Percentiles rank a stretch among this genome's conserved stretches.
These are phyloP conservation scores for Lutjanus erythropterus DNA, from an alignment of 2,113 vertebrate genomes.

Conservation along the genomic window DNA sequence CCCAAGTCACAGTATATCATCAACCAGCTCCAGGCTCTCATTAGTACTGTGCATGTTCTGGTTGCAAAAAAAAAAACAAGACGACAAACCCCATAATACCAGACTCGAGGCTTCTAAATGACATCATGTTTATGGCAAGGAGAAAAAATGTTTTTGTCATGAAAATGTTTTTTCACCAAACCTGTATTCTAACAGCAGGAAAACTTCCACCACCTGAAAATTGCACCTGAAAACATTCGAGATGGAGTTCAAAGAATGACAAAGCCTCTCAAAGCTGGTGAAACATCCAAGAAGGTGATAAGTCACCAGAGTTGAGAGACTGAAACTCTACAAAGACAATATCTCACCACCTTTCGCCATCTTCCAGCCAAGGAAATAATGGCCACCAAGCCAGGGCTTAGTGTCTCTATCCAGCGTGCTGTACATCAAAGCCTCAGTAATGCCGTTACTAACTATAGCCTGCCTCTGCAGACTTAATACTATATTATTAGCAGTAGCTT, in stretches of 20 bases:
- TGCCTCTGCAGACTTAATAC: constrained; percentile 62
- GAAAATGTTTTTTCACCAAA: not conserved
- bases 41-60: too few species aligned
- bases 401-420: constrained; percentile 15
- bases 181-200: not conserved
- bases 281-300: not conserved
- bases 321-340: constrained; percentile 18
- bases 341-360: constrained; percentile 13
- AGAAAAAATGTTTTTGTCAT: constrained; percentile 4
- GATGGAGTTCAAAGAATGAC: constrained; percentile 25
- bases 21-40: too few species aligned
- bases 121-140: too few species aligned
- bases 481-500: constrained; percentile 46
- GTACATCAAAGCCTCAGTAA: constrained; percentile 58
- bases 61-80: too few species aligned
- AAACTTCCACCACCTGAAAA: not conserved
- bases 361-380: constrained; percentile 33
- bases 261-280: not conserved
- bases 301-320: not conserved
- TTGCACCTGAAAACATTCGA: constrained; percentile 3
- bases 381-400: not conserved
- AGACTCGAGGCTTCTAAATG: too few species aligned
- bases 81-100: too few species aligned
- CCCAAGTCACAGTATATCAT: too few species aligned
- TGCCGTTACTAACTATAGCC: constrained; percentile 44